These are phyloP conservation scores for Cheilosia pagana DNA, from an alignment of 2,888 invertebrate species.

Conservation along the genomic window DNA sequence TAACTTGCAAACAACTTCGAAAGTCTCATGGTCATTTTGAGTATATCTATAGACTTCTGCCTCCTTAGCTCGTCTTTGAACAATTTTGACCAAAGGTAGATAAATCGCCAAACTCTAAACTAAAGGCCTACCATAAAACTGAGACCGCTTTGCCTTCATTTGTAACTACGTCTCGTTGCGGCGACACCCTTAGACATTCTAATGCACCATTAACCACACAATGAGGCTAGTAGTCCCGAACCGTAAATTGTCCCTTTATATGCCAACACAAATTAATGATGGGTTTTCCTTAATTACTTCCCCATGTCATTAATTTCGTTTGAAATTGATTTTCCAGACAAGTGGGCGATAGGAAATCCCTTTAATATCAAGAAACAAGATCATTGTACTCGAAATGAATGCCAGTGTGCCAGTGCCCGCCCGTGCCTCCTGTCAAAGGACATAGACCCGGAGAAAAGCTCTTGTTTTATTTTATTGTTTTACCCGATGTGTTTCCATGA, in stretches of 20 bases:
- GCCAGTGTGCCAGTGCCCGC: slow-evolving; percentile 7
- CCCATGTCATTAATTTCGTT: slow-evolving; percentile 66
- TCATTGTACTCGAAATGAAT: slow-evolving; percentile 67
- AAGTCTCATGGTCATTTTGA: no score
- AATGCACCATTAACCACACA: slow-evolving; percentile 10
- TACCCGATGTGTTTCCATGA: slow-evolving; percentile 63
- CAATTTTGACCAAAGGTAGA: no score
- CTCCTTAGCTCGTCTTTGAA: no score
- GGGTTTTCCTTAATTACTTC: slow-evolving; percentile 61
- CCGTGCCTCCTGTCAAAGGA: slow-evolving; percentile 59
- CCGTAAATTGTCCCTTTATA: slow-evolving; percentile 18
- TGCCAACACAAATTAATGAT: slow-evolving; percentile 45
- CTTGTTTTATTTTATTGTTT: slow-evolving; percentile 58
- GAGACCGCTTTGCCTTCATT: background rate
- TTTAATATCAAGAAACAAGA: slow-evolving; percentile 57
- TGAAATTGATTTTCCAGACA: slow-evolving; percentile 64
- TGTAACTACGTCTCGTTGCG: background rate
- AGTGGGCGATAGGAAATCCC: slow-evolving; percentile 54
- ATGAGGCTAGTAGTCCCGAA: background rate
- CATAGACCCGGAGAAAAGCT: slow-evolving; percentile 50
- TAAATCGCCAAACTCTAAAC: background rate
- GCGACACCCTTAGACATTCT: slow-evolving; percentile 20
- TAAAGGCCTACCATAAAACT: background rate
- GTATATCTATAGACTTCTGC: no score
- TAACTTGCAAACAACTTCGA: no score